Percentiles rank a stretch among this genome's conserved stretches.
Conservation (phyloP, 2,888 invertebrate species). For the Drepana falcataria region DNA sequence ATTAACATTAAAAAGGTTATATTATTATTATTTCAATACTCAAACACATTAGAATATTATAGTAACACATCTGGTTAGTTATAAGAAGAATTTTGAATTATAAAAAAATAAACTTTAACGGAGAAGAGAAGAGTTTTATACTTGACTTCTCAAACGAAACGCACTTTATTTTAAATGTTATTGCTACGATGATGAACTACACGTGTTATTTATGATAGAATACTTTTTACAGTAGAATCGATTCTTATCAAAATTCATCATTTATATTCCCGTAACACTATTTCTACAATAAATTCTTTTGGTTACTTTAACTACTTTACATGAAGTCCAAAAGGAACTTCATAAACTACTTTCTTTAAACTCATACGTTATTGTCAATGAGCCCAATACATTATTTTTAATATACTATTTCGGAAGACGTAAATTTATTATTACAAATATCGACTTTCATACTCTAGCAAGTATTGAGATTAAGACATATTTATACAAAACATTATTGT, state of each 20-base stretch:
- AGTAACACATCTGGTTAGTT: too few species aligned
- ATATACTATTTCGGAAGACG: conserved; percentile 72
- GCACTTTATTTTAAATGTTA: not conserved
- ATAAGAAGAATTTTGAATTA: too few species aligned
- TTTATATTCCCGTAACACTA: conserved; percentile 38
- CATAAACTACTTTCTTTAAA: conserved; percentile 35
- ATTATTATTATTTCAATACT: too few species aligned
- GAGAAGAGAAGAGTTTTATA: too few species aligned
- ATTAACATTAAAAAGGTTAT: too few species aligned
- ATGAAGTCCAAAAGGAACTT: conserved; percentile 64
- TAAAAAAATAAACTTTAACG: too few species aligned
- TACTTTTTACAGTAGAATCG: conserved; percentile 32
- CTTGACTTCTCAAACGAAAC: too few species aligned
- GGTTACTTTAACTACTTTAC: conserved; percentile 52
- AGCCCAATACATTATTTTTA: conserved; percentile 61
- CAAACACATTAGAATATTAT: too few species aligned
- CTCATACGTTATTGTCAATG: conserved; percentile 49
- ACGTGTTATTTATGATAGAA: not conserved
- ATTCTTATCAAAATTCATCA: conserved; percentile 45
- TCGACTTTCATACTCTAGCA: conserved; percentile 42
- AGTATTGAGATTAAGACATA: conserved; percentile 21
- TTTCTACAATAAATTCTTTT: conserved; percentile 68
- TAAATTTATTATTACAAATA: conserved; percentile 63
- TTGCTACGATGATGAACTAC: not conserved
- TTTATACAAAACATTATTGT: conserved; percentile 12